Evolutionary conservation across 2,113 vertebrate genomes (phyloP), one percentile per base, ranked within the genome.

Genomic region (Lepisosteus oculatus): DNA sequence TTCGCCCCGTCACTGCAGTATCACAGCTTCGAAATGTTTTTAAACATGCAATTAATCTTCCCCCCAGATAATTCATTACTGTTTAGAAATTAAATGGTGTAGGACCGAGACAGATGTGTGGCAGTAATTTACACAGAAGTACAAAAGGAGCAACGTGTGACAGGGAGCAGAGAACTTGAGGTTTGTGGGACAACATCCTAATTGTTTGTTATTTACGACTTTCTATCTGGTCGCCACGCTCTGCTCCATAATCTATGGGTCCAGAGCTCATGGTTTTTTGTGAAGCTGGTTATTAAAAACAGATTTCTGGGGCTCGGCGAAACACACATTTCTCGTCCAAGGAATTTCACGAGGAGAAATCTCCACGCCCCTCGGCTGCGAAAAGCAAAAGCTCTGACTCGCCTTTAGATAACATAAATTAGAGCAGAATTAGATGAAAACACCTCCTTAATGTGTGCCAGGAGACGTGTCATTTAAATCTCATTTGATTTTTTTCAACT

Each of bases 131-230:
- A 77, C 73, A 74, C 61, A 61, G n/a, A 74, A 66, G 62, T 65
- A 74, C 64, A 74, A 66, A 55, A 54, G 63, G 64, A 73, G 66
- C 59, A 51, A 70, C 62, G 68, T 54, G 74, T 73, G 75, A 78
- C 65, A 71, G 55, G 44, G 55, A 66, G 45, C 14, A 51, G 17
- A 69, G 51, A 45, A 51, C 43, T 43, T 51, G 6, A 51, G 42
- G 70, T 44, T 67, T 72, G 55, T 71, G 57, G 42, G 44, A 65
- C 17, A 72, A 45, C 62, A 74, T 72, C 43, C 42, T 74, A 73
- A 77, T 72, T 17, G 59, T 74, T 11, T 61, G 69, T 73, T 65
- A 76, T 79, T 81, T 77, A 77, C 74, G 78, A 79, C 74, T n/a
- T 45, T n/a, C 55, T 17, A 47, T 61, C 67, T 67, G 55, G 64